Base-by-base conservation (phyloP, 2,797 vertebrate genomes). In the Sebastes trivittatus region DNA sequence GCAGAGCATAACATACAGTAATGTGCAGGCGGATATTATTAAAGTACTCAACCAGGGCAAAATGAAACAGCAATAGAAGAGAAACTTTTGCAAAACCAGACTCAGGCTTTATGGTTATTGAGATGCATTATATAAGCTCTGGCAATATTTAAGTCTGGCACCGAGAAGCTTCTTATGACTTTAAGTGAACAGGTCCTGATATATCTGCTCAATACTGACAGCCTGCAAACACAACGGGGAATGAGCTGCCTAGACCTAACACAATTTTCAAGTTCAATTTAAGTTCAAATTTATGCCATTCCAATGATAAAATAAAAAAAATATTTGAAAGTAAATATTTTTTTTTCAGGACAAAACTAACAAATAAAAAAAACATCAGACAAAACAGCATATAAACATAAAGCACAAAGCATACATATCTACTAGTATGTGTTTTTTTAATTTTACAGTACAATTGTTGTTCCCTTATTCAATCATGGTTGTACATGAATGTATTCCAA, bases 401-500 rank as follows among this genome's bases (percentile, higher is more conserved):
- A 52, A 1, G 0, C 25, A 58, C 59, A 30, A 61, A 18, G 16
- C 27, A 30, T 60, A 20, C 29, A 30, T 60, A 20, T 7, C 27
- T 60, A 20, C 27, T 6, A 11, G 11, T 56, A 16, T 16, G 27
- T 49, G 18, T 23, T 23, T 49, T 9, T 14, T 29, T 55, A 67
- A 61, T 5, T 16, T 64, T n/a, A 25, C 2, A 11, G 3, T 20
- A 2, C 0, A 34, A 29, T 70, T 55, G 56, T 18, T 71, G 11
- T 59, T 70, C 2, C 16, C 11, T 69, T n/a, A 72, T 63, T 69
- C 5, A 62, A 5, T 18, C 6, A 20, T 38, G n/a, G 65, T 71
- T 42, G 2, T 16, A 69, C 62, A 71, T 72, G 64, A 56, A 80
- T 78, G 22, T 65, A 80, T 78, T 77, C 58, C 13, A 72, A 14